Percentiles rank a stretch among this genome's conserved stretches.
These are phyloP conservation scores for Penaeus japonicus DNA, from an alignment of 1,140 invertebrate species.

Conservation along the genomic window DNA sequence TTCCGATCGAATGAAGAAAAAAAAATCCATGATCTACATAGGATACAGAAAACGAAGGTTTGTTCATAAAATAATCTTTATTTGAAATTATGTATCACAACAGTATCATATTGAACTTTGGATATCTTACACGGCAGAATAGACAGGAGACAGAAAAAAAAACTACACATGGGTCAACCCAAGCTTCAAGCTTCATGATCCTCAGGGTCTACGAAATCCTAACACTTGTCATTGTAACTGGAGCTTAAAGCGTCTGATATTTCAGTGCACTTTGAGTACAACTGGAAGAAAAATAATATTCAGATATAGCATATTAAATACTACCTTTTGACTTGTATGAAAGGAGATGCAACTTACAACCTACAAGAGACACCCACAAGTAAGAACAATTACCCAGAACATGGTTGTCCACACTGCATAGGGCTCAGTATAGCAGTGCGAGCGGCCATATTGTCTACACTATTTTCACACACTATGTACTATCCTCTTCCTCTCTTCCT, in stretches of 20 bases:
- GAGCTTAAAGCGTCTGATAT: too few species aligned
- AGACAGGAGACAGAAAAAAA: too few species aligned
- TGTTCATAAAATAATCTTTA: conserved; percentile 6
- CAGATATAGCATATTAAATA: not conserved
- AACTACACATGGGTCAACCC: too few species aligned
- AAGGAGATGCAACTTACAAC: too few species aligned
- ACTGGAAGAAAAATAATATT: not conserved
- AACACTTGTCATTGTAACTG: too few species aligned
- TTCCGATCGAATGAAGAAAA: not conserved
- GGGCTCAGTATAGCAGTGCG: not conserved
- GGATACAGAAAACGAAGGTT: not conserved
- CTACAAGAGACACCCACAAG: not conserved
- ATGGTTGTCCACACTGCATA: not conserved
- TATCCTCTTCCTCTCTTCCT: too few species aligned
- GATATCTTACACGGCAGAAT: too few species aligned
- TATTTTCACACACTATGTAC: not conserved
- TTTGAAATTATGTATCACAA: conserved; percentile 7
- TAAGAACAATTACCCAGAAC: not conserved
- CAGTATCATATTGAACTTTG: not conserved
- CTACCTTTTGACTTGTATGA: too few species aligned
- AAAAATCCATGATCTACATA: not conserved
- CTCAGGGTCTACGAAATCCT: too few species aligned
- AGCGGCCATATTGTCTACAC: not conserved
- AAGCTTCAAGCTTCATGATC: too few species aligned
- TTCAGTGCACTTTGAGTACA: too few species aligned